phyloP scores from a whole-genome alignment of 2,888 invertebrate species.

The Troides aeacus region DNA sequence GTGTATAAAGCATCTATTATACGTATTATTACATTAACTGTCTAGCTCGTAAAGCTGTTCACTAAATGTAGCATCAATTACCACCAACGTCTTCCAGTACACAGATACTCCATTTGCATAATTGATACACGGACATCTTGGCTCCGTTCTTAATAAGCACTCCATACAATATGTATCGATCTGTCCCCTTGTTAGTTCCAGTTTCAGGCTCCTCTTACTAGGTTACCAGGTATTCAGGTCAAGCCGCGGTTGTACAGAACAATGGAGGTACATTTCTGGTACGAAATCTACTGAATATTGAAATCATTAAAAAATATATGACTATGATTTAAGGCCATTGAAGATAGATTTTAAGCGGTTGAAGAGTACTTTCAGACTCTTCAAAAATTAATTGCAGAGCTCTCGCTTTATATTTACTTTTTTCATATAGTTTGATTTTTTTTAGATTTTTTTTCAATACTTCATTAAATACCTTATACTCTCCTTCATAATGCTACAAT shows the following conservation, averaged over 20 bases:
- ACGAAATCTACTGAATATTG: constrained; percentile 1
- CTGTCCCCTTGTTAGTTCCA: constrained; percentile 24
- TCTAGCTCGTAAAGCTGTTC: neutral
- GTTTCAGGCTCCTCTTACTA: constrained; percentile 23
- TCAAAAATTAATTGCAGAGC: neutral
- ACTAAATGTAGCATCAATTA: neutral
- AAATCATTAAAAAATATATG: constrained; percentile 1
- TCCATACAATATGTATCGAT: constrained; percentile 24
- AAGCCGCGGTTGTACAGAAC: constrained; percentile 17
- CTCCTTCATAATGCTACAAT: too few relatives aligned
- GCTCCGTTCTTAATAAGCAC: constrained; percentile 3
- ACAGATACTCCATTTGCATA: neutral
- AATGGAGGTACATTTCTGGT: constrained; percentile 12
- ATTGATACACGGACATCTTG: constrained; percentile 2
- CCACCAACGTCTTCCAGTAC: neutral
- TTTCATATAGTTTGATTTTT: neutral
- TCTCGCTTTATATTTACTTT: neutral
- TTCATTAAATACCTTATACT: too few relatives aligned
- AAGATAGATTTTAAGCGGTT: neutral
- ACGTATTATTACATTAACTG: too few relatives aligned
- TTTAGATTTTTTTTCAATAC: neutral
- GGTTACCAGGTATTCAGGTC: constrained; percentile 31
- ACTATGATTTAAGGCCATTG: neutral
- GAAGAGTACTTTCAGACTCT: neutral
- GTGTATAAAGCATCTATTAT: too few relatives aligned